A percentile compares a stretch with the other conserved stretches of the same genome.
These are phyloP conservation scores for Pandemis corylana DNA, from an alignment of 2,888 invertebrate species.

Conservation along the genomic window DNA sequence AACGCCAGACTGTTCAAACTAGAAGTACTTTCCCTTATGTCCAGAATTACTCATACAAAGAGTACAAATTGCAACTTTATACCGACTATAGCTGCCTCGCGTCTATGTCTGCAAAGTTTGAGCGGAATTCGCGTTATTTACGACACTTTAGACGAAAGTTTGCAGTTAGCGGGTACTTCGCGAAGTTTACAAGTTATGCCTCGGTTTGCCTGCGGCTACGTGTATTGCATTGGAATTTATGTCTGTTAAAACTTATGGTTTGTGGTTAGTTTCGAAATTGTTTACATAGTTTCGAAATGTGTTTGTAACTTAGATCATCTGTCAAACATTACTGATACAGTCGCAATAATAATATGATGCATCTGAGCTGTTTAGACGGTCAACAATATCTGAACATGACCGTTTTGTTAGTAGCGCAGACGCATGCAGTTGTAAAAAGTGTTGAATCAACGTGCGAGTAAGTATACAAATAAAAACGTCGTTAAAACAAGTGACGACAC, in stretches of 20 bases:
- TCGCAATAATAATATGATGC: no score
- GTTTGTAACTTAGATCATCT: background rate
- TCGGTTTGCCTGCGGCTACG: conserved; percentile 15
- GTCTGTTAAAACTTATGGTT: background rate
- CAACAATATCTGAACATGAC: no score
- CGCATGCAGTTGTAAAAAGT: no score
- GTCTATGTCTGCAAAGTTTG: conserved; percentile 71
- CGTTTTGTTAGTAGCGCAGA: no score
- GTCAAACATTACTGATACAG: background rate
- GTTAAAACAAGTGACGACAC: background rate
- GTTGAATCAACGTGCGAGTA: no score
- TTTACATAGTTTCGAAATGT: background rate
- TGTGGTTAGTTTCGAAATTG: conserved; percentile 4
- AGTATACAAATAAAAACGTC: no score
- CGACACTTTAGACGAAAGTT: conserved; percentile 54
- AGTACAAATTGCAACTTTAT: background rate
- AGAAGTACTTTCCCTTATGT: background rate
- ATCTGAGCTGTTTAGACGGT: no score
- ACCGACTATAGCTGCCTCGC: conserved; percentile 36
- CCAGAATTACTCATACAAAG: background rate
- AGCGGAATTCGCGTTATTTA: conserved; percentile 58
- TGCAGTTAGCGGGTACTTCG: conserved; percentile 46
- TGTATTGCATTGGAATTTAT: conserved; percentile 7
- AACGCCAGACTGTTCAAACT: background rate
- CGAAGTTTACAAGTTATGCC: conserved; percentile 20